Evolutionary conservation across 2,888 invertebrate genomes (phyloP), one percentile per base, ranked within the genome.

Genomic region (Brachylomia viminalis): DNA sequence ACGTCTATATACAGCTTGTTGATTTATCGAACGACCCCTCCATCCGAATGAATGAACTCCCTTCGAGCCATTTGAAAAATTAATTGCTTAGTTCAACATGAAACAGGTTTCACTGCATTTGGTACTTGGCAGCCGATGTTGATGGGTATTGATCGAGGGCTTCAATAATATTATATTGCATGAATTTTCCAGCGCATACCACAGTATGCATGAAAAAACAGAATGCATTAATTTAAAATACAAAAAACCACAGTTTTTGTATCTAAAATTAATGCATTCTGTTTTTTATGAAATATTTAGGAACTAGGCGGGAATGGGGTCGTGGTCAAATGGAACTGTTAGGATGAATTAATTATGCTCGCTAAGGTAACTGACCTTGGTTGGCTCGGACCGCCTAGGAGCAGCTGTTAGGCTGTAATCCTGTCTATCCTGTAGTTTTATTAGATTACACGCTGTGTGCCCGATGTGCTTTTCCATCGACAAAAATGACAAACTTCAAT

Each of bases 51-150:
- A 82, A 56, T 30, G 59, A 38, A 65, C 59, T 65, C 74, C 71
- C 72, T 78, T 62, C 71, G 61, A 72, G 69, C 79, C 66, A 82
- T 84, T 85, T 75, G 71, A 85, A 84, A 85, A 85, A 85, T 82
- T 75, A 84, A 84, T 79, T 79, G 74, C 85, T 65, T 62, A 85
- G 73, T 82, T 33, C 79, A 74, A 82, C 62, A 49, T 62, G 71
- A 72, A 72, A 85, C 54, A 62, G 52, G 58, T 77, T 82, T 66
- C 73, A 73, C 66, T 72, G 69, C 68, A 81, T 82, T 72, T 70
- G 69, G 68, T 78, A 65, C 58, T 77, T 68, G 67, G 54, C 67
- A 68, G 64, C 58, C 56, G 30, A 15, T 49, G 64, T 64, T 38
- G 77, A 58, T 49, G 17, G 52, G n/a, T 58, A 72, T 80, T 59